Base-by-base conservation (phyloP, 2,797 vertebrate species). In the Dermochelys coriacea region DNA sequence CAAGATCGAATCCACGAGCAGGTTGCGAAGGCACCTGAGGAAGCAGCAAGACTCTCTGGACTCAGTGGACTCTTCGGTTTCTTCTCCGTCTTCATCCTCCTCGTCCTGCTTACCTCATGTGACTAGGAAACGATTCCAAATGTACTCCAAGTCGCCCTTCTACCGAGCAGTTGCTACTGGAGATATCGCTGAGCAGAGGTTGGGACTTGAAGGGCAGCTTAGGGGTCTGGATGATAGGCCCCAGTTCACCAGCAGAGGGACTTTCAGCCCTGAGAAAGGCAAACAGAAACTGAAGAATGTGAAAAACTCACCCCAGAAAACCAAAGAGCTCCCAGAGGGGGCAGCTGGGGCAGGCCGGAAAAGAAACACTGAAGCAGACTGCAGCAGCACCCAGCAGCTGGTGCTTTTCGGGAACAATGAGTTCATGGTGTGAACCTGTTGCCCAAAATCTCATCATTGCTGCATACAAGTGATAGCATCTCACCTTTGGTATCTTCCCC, bases 231-330 rank as follows among this genome's bases (percentile, higher is more conserved):
- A 99, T 11, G 99, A 99, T 83, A 98, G 97, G 85, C 98, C 99
- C 23, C 99, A 99, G 95, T 99, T 99, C 97, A 99, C 98, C 93
- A 99, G 99, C 88, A 98, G 99, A 2, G 99, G 99, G 93, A 99
- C 99, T 5, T 99, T 99, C 97, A 99, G 99, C 95, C 98, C 99
- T 0, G 99, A 99, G 97, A 99, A 99, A 85, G 99, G 99, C 97
- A 99, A 99, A 96, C 99, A 99, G 98, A 99, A 99, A 98, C 98
- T 99, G 71, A 99, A 98, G 97, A 99, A 98, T 52, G 96, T 98
- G 97, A 99, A 99, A 97, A 98, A 98, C 29, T 98, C 98, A n/a
- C 96, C 98, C 81, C 97, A 97, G 47, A 99, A 99, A 98, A 98
- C 98, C 98, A 98, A 98, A 97, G 99, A 99, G 94, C 96, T 98